Conservation (phyloP, 2,888 invertebrate species). For the Cheilosia urbana region DNA sequence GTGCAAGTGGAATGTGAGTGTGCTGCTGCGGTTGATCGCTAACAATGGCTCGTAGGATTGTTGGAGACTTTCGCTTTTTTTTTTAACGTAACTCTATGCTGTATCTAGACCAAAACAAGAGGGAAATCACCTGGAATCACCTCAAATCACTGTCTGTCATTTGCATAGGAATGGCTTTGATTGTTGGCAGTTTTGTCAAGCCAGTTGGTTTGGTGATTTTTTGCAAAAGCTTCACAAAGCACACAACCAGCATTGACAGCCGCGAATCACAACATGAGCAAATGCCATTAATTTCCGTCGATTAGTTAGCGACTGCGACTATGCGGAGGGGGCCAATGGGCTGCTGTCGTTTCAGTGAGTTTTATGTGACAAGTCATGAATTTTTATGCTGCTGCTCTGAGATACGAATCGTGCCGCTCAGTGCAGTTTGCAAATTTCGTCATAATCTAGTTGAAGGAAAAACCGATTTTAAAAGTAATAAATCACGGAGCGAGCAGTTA, state of each 20-base stretch:
- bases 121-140: slow-evolving; percentile 45
- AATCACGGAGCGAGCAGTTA: slow-evolving; percentile 63
- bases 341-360: slow-evolving; percentile 47
- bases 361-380: slow-evolving; percentile 75
- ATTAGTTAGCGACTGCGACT: slow-evolving; percentile 52
- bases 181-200: slow-evolving; percentile 68
- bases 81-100: neutral
- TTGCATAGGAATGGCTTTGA: slow-evolving; percentile 70
- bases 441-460: slow-evolving; percentile 60
- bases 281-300: slow-evolving; percentile 69
- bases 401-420: slow-evolving; percentile 65
- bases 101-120: slow-evolving; percentile 6
- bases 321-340: slow-evolving; percentile 21
- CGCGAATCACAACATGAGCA: slow-evolving; percentile 37
- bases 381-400: slow-evolving; percentile 54
- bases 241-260: slow-evolving; percentile 28
- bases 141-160: slow-evolving; percentile 62
- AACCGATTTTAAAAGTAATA: slow-evolving; percentile 61
- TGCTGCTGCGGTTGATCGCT: slow-evolving; percentile 4
- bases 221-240: neutral
- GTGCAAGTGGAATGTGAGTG: slow-evolving; percentile 15
- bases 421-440: slow-evolving; percentile 45
- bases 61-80: slow-evolving; percentile 15
- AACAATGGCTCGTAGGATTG: slow-evolving; percentile 30
- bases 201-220: neutral